Evolutionary conservation across 2,888 invertebrate species (phyloP).

Genomic region (Aquatica leii): DNA sequence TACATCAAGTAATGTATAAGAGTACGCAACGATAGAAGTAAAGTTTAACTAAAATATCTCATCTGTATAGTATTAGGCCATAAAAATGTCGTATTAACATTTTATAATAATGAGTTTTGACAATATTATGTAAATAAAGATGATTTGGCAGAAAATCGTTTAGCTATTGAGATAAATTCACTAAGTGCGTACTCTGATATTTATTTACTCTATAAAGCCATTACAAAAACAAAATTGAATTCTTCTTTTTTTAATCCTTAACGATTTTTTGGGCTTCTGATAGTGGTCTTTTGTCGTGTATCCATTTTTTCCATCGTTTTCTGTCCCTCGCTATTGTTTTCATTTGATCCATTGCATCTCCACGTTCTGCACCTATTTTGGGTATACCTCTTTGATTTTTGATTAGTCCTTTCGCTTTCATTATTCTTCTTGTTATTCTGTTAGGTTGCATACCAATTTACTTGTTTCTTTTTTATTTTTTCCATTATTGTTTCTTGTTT

Average conservation of each 20-base stretch:
- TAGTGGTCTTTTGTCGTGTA: not conserved
- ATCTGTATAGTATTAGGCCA: too few relatives aligned
- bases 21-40: too few relatives aligned
- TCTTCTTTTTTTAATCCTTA: not conserved
- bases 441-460: constrained; percentile 3
- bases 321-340: not conserved
- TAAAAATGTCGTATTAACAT: too few relatives aligned
- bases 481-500: constrained; percentile 4
- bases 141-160: too few relatives aligned
- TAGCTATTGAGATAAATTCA: too few relatives aligned
- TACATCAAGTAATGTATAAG: too few relatives aligned
- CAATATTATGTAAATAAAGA: too few relatives aligned
- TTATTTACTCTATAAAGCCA: too few relatives aligned
- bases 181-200: too few relatives aligned
- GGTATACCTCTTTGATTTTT: constrained; percentile 7
- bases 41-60: too few relatives aligned
- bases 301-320: not conserved
- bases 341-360: not conserved
- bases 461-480: constrained; percentile 7
- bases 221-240: too few relatives aligned
- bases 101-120: too few relatives aligned
- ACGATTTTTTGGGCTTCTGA: not conserved
- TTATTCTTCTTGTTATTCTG: constrained; percentile 1
- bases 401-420: not conserved
- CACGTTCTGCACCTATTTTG: not conserved